Evolutionary conservation across 2,888 invertebrate species (phyloP), one percentile per base, ranked within the genome.

Genomic region (Rotaria sp.): DNA sequence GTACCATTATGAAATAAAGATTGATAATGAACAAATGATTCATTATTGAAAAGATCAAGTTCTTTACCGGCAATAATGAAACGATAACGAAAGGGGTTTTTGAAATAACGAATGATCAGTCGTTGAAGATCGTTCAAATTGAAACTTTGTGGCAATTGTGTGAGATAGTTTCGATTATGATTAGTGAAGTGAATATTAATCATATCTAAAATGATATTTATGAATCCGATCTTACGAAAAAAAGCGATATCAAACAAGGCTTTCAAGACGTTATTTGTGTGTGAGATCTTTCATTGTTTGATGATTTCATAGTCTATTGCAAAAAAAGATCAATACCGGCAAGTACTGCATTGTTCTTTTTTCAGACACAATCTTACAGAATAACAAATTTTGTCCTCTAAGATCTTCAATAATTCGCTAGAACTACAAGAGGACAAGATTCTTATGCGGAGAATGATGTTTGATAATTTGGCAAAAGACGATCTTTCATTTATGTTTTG

Each of bases 151-250:
- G 21, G 5, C 30, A 74, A 35, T 11, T 74, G 74, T 30, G 15
- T 18, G 30, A 74, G 35, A 74, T 26, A 35, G 30, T 30, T 30
- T 74, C 26, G 30, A 74, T 38, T 26, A 18, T 4, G 57, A 57
- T 38, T 18, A 35, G 7, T 30, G 30, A 74, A 74, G 18, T 35
- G 26, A 74, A 74, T 74, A 21, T 74, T 74, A 74, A 74, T 30
- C 38, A 35, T 74, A 74, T 74, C 74, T 38, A 38, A 21, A 74
- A 35, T 74, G 74, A 35, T 74, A 74, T 74, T 74, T 74, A 74
- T 26, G 30, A 35, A 74, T 30, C 74, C 21, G 15, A 74, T 35
- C 35, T 10, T 35, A 8, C 74, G 7, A 21, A 15, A 35, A 30
- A 18, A 11, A 74, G 30, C 5, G 8, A 74, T 5, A 8, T 74